These are phyloP conservation scores for Enteromius treurensis DNA, from an alignment of 2,797 vertebrate species.

Conservation along the genomic window DNA sequence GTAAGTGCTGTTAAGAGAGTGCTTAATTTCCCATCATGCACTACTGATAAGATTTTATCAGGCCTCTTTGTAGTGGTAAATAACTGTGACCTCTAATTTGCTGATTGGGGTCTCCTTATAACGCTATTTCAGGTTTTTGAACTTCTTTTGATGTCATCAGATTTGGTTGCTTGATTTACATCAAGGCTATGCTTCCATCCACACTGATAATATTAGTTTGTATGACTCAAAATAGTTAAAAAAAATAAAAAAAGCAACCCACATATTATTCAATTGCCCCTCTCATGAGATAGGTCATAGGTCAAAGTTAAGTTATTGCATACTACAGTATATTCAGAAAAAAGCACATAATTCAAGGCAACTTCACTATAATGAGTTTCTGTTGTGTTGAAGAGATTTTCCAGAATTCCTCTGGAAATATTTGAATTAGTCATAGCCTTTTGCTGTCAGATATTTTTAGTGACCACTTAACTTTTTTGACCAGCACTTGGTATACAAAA, in stretches of 20 bases:
- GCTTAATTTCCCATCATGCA: conserved; percentile 1
- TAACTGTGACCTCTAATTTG: conserved; percentile 10
- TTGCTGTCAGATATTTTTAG: not conserved
- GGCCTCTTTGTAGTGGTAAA: not conserved
- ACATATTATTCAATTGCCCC: not conserved
- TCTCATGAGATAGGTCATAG: not conserved
- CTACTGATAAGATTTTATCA: not conserved
- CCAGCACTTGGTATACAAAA: not conserved
- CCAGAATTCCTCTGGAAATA: not conserved
- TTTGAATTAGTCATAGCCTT: not conserved
- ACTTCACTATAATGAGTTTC: not conserved
- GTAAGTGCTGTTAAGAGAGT: conserved; percentile 76
- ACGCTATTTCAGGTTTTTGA: not conserved
- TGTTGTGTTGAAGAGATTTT: not conserved
- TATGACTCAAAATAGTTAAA: not conserved
- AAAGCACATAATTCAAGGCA: not conserved
- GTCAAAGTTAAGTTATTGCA: not conserved
- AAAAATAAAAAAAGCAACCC: not conserved
- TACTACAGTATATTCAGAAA: not conserved
- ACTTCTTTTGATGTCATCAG: conserved; percentile 16
- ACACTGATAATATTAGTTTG: not conserved
- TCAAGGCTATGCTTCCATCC: not conserved
- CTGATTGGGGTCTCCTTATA: not conserved
- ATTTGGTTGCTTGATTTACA: conserved; percentile 22
- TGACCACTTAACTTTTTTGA: no score